These are phyloP conservation scores for Eubucco bourcierii DNA, from an alignment of 2,113 vertebrate genomes.

Conservation along the genomic window DNA sequence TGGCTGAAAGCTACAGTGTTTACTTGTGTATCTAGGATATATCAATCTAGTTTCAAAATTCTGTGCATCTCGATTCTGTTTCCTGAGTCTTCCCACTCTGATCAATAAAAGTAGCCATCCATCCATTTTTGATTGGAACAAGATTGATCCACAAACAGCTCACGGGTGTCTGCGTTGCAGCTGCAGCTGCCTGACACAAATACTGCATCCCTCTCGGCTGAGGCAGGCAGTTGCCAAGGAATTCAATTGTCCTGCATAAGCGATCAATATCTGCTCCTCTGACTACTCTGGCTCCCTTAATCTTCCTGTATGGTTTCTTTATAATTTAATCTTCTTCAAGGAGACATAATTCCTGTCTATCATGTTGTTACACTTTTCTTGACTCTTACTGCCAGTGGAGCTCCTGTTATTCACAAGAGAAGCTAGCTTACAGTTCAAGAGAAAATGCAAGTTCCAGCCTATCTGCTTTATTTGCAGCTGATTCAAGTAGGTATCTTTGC, in stretches of 20 bases:
- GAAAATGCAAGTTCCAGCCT: constrained; percentile 7
- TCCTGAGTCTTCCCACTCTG: neutral
- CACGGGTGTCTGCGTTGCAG: neutral
- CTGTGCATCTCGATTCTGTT: neutral
- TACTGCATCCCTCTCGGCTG: neutral
- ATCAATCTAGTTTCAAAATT: neutral
- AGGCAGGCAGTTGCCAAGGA: neutral
- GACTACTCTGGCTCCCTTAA: neutral
- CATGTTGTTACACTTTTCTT: neutral
- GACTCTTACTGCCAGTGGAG: neutral
- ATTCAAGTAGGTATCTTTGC: neutral
- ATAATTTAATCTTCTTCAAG: constrained; percentile 1
- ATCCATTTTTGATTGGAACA: neutral
- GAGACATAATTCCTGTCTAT: neutral
- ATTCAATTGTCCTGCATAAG: neutral
- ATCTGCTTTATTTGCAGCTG: constrained; percentile 10
- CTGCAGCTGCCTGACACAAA: constrained; percentile 2
- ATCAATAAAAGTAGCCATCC: neutral
- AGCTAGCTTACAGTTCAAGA: constrained; percentile 12
- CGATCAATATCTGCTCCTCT: neutral
- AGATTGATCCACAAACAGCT: neutral
- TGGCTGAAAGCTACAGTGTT: neutral
- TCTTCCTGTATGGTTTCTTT: neutral
- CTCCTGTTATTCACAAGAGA: neutral
- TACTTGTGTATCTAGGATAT: neutral